phyloP scores from a whole-genome alignment of 2,888 invertebrate species.

The Achlya flavicornis region DNA sequence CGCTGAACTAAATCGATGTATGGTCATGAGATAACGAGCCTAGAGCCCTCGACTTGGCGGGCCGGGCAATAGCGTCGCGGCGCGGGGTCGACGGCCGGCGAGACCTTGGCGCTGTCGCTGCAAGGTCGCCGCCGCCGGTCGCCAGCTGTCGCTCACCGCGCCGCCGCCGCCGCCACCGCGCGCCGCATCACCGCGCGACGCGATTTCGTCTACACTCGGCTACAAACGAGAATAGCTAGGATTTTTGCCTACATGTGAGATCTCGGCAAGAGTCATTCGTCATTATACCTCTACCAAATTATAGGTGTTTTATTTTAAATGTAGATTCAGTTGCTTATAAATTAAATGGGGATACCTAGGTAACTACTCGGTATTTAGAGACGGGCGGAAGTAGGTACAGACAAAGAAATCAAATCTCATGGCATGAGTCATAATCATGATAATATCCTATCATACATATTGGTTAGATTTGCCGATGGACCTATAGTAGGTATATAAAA shows the following conservation, averaged over 20 bases:
- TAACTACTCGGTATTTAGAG: too few relatives aligned
- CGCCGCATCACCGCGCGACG: neutral
- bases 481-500: too few relatives aligned
- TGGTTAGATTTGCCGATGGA: too few relatives aligned
- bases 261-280: neutral
- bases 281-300: too few relatives aligned
- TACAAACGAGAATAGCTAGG: neutral
- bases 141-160: constrained; percentile 37
- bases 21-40: constrained; percentile 16
- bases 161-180: neutral
- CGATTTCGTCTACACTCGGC: neutral
- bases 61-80: constrained; percentile 46
- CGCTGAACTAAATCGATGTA: constrained; percentile 19
- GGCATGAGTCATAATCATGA: too few relatives aligned
- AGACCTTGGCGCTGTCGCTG: constrained; percentile 60
- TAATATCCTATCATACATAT: too few relatives aligned
- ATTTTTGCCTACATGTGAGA: neutral
- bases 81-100: constrained; percentile 51
- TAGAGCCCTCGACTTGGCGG: constrained; percentile 14
- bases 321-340: too few relatives aligned
- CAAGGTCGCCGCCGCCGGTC: constrained; percentile 61
- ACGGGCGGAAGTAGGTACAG: too few relatives aligned
- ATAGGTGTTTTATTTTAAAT: too few relatives aligned
- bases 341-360: too few relatives aligned
- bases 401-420: too few relatives aligned